These are phyloP conservation scores for Carduelis carduelis DNA, from an alignment of 2,797 vertebrate genomes.

Conservation along the genomic window DNA sequence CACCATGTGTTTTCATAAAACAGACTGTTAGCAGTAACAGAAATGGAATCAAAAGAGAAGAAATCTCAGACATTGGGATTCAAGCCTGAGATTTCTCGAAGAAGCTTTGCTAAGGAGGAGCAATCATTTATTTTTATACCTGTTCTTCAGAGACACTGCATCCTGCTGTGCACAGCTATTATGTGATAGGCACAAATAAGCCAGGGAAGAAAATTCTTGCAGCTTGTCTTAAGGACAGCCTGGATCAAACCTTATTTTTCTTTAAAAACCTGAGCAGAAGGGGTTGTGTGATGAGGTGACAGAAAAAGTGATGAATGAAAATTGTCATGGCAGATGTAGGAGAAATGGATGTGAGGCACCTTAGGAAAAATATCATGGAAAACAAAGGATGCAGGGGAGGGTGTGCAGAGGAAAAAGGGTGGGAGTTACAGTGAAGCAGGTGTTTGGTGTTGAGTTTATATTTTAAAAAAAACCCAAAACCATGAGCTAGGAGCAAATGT, in stretches of 20 bases:
- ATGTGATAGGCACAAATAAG: neutral
- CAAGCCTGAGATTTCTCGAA: neutral
- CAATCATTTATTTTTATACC: neutral
- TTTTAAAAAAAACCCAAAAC: neutral
- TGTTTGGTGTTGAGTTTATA: neutral
- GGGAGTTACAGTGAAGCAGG: neutral
- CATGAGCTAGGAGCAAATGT: neutral
- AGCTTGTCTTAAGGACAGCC: neutral
- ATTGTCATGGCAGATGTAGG: neutral
- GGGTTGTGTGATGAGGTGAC: neutral
- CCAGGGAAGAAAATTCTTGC: neutral
- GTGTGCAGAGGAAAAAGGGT: neutral
- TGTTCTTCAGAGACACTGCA: neutral
- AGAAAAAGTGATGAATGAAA: neutral
- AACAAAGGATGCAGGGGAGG: neutral
- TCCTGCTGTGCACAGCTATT: neutral
- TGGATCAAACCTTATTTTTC: neutral
- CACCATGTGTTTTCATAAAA: rapidly evolving
- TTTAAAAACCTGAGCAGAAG: neutral
- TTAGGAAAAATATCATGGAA: neutral
- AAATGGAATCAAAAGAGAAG: neutral
- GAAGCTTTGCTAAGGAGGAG: neutral
- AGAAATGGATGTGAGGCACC: neutral
- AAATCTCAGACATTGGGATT: neutral
- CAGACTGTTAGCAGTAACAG: neutral